Conservation (phyloP, 2,113 vertebrate genomes). For the Mormyrus iriodes region DNA sequence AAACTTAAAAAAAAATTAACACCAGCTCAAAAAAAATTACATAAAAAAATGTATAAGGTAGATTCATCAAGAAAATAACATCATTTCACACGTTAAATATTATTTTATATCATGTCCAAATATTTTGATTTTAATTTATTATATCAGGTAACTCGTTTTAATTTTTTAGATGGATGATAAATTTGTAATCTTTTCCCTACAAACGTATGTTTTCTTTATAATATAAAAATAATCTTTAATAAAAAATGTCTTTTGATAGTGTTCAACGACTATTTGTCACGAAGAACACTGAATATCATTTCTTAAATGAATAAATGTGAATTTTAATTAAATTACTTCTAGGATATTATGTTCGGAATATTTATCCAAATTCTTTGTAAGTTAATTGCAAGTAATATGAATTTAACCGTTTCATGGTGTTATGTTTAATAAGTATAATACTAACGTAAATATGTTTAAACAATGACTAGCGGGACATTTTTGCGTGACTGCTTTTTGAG, state of each 20-base stretch:
- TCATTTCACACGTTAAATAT: background rate
- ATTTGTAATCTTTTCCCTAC: background rate
- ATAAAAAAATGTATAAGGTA: background rate
- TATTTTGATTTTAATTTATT: background rate
- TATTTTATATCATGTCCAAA: background rate
- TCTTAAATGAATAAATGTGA: background rate
- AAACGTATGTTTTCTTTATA: background rate
- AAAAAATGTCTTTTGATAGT: background rate
- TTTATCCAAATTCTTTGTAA: background rate
- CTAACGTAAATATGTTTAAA: background rate
- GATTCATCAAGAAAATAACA: background rate
- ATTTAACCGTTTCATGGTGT: background rate
- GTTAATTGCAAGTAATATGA: background rate
- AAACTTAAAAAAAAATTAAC: background rate
- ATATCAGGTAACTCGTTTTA: background rate
- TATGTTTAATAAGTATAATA: background rate
- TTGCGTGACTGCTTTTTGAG: background rate
- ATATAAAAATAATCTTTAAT: background rate
- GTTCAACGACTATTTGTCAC: background rate
- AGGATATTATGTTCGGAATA: background rate
- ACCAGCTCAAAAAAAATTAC: background rate
- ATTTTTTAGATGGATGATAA: background rate
- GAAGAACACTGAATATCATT: background rate
- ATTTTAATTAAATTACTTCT: background rate
- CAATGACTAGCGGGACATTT: background rate